A percentile compares a stretch with the other conserved stretches of the same genome.
Evolutionary conservation across 2,888 invertebrate species (phyloP).

Genomic region (Idaea straminata): DNA sequence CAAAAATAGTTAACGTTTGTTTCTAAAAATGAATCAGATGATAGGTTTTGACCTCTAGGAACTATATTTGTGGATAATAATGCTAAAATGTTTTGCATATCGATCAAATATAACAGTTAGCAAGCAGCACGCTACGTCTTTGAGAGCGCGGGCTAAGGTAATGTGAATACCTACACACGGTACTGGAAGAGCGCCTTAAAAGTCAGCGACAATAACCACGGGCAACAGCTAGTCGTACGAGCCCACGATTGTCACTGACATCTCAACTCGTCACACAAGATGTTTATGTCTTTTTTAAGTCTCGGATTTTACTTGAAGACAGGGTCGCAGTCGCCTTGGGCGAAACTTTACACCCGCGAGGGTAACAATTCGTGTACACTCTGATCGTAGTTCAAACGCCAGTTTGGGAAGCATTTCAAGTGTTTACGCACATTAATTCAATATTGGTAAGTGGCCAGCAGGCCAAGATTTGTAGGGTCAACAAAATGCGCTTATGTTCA

Average conservation of each 20-base stretch:
- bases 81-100: too few species aligned
- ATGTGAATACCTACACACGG: too few species aligned
- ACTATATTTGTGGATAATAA: too few species aligned
- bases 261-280: slow-evolving; percentile 10
- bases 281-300: slow-evolving; percentile 10
- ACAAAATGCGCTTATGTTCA: too few species aligned
- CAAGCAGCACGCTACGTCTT: too few species aligned
- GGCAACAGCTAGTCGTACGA: background rate
- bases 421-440: background rate
- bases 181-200: background rate
- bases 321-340: slow-evolving; percentile 5
- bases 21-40: too few species aligned
- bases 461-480: background rate
- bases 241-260: slow-evolving; percentile 31
- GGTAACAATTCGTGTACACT: background rate
- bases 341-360: background rate
- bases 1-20: too few species aligned
- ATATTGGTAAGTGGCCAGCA: background rate
- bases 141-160: too few species aligned
- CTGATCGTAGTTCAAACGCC: background rate
- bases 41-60: too few species aligned
- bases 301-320: slow-evolving; percentile 5
- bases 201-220: background rate
- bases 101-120: too few species aligned
- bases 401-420: background rate